phyloP scores from a whole-genome alignment of 2,888 invertebrate genomes.

The Poecilus cupreus region DNA sequence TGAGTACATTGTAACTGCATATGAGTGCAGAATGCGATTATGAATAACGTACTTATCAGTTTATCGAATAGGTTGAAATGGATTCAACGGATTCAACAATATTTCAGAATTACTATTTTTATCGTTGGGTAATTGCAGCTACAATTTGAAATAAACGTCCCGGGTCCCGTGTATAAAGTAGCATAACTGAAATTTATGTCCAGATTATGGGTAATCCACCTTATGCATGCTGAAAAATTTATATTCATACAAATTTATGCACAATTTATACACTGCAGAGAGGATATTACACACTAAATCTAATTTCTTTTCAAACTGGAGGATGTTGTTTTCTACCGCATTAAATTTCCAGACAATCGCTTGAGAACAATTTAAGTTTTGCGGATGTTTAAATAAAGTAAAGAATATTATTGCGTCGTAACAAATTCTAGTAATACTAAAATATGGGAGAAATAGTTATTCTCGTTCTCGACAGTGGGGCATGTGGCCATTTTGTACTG shows the following conservation, averaged over 20 bases:
- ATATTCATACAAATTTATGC: conserved; percentile 28
- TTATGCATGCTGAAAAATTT: conserved; percentile 23
- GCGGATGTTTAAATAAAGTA: too few relatives aligned
- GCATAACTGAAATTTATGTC: conserved; percentile 28
- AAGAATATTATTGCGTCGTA: too few relatives aligned
- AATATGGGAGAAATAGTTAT: too few relatives aligned
- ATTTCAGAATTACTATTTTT: conserved; percentile 22
- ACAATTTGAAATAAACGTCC: conserved; percentile 10
- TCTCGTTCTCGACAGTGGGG: too few relatives aligned
- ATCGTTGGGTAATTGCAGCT: conserved; percentile 1
- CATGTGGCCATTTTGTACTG: too few relatives aligned
- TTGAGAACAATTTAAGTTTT: too few relatives aligned
- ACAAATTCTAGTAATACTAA: too few relatives aligned
- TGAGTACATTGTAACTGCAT: not conserved
- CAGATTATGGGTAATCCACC: conserved; percentile 26
- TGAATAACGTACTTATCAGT: not conserved
- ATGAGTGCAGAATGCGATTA: not conserved
- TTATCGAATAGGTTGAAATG: not conserved
- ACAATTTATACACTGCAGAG: conserved; percentile 1
- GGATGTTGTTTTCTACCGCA: not conserved
- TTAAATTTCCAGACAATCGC: not conserved
- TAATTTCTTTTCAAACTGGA: conserved; percentile 3
- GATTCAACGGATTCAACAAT: not conserved
- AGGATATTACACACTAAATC: conserved; percentile 21
- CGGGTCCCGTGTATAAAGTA: not conserved